Evolutionary conservation across 1,140 invertebrate species (phyloP).

Genomic region (Hycleus phaleratus): DNA sequence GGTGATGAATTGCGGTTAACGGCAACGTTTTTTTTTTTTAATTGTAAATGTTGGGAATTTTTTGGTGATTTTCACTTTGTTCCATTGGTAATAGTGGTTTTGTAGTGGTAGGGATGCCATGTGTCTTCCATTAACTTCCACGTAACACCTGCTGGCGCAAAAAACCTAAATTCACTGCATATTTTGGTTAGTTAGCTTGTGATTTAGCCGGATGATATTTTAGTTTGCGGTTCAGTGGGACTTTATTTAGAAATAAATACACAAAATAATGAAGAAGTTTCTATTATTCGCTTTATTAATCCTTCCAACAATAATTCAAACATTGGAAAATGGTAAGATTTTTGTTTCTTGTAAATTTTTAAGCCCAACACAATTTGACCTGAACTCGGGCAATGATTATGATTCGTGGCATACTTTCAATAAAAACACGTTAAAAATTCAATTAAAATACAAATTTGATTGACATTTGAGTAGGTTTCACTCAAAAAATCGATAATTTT

Average conservation of each 20-base stretch:
- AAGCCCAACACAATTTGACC: slow-evolving; percentile 10
- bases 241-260: background rate
- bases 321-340: slow-evolving; percentile 48
- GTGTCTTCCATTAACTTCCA: slow-evolving; percentile 29
- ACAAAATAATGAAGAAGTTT: slow-evolving; percentile 47
- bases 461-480: background rate
- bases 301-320: slow-evolving; percentile 49
- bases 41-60: background rate
- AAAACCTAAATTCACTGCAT: slow-evolving; percentile 9
- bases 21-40: too few relatives aligned
- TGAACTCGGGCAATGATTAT: background rate
- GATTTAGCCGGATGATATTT: slow-evolving; percentile 2
- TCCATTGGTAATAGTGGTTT: background rate
- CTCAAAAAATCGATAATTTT: background rate
- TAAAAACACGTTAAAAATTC: background rate
- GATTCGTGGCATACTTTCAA: background rate
- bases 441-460: background rate
- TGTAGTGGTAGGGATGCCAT: slow-evolving; percentile 24
- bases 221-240: slow-evolving; percentile 5
- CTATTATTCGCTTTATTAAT: slow-evolving; percentile 48
- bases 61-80: background rate
- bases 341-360: slow-evolving; percentile 16
- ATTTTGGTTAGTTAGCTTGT: background rate
- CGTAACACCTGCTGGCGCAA: slow-evolving; percentile 24
- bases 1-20: too few relatives aligned